Evolutionary conservation across 2,113 vertebrate species (phyloP).

Genomic region (Alectura lathami): DNA sequence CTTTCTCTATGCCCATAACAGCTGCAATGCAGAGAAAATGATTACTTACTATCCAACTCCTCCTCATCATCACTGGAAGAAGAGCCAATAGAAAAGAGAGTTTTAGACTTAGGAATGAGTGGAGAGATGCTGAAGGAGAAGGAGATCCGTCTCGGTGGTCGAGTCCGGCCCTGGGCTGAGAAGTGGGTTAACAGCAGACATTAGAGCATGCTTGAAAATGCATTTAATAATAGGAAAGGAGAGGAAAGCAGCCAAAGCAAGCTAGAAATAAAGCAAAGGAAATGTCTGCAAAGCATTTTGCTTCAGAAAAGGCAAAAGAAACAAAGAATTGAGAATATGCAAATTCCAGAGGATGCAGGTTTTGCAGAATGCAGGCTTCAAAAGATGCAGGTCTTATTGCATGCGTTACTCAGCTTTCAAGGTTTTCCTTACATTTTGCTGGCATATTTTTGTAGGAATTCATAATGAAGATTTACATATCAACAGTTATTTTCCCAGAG

Average conservation of each 20-base stretch:
- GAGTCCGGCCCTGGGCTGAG: conserved; percentile 79
- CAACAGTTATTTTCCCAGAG: background rate
- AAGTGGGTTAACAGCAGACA: conserved; percentile 77
- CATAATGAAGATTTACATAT: background rate
- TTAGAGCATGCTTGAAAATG: conserved; percentile 70
- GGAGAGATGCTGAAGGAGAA: conserved; percentile 93
- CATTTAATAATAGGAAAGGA: conserved; percentile 49
- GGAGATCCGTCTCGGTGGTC: conserved; percentile 86
- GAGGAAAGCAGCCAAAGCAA: conserved; percentile 19
- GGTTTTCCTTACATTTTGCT: background rate
- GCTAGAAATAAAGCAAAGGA: background rate
- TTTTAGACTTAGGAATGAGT: conserved; percentile 91
- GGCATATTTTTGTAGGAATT: background rate
- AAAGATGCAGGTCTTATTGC: background rate
- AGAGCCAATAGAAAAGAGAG: conserved; percentile 85
- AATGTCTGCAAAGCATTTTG: background rate
- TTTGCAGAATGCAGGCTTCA: background rate
- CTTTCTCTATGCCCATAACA: background rate
- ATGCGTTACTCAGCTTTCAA: fast-evolving
- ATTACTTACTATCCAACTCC: conserved; percentile 89
- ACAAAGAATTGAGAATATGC: background rate
- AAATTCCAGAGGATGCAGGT: background rate
- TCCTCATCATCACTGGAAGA: conserved; percentile 93
- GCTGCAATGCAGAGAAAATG: conserved; percentile 1
- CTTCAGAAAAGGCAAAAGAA: background rate